Percentiles rank a stretch among this genome's conserved stretches.
These are phyloP conservation scores for Agrochola litura DNA, from an alignment of 2,888 invertebrate genomes.

Conservation along the genomic window DNA sequence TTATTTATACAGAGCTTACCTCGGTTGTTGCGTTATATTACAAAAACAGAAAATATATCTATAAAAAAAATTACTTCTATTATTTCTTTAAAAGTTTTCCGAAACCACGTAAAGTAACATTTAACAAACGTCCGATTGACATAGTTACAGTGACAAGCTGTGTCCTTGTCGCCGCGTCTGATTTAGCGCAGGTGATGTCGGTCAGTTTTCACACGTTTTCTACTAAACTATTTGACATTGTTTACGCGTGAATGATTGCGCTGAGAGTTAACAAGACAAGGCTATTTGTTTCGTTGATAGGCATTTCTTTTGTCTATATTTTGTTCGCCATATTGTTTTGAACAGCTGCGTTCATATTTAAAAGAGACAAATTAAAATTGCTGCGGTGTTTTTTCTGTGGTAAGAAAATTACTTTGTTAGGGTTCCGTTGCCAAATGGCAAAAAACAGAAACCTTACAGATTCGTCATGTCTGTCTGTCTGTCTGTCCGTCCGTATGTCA, in stretches of 20 bases:
- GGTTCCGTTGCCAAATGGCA: too few relatives aligned
- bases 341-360: conserved; percentile 55
- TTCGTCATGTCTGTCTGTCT: too few relatives aligned
- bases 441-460: too few relatives aligned
- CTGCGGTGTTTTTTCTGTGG: conserved; percentile 13
- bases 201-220: conserved; percentile 42
- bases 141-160: conserved; percentile 30
- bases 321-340: conserved; percentile 52
- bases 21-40: neutral
- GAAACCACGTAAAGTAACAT: conserved; percentile 8
- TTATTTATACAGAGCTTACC: too few relatives aligned
- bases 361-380: conserved; percentile 42
- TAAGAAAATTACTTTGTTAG: neutral
- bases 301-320: conserved; percentile 47
- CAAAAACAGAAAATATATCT: neutral
- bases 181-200: conserved; percentile 63
- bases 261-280: conserved; percentile 58
- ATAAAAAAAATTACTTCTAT: neutral
- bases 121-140: conserved; percentile 28
- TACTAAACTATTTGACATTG: conserved; percentile 60
- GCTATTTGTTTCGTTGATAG: conserved; percentile 60
- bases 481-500: too few relatives aligned
- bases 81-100: neutral
- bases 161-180: conserved; percentile 55
- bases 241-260: conserved; percentile 59